phyloP scores from a whole-genome alignment of 2,888 invertebrate genomes.

The Trichopoda pennipes region DNA sequence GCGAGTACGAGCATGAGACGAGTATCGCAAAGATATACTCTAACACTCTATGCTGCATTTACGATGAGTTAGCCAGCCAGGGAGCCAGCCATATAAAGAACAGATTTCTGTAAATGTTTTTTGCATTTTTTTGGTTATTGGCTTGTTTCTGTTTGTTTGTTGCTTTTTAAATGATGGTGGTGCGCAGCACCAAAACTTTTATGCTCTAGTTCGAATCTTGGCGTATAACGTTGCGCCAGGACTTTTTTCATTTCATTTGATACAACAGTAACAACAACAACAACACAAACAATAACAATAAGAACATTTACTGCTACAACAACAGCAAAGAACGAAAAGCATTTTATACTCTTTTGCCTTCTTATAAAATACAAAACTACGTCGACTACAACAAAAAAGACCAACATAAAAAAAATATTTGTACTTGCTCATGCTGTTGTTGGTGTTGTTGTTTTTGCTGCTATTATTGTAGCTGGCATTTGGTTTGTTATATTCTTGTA shows the following conservation, averaged over 20 bases:
- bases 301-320: slow-evolving; percentile 65
- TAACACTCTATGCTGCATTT: slow-evolving; percentile 15
- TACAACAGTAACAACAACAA: slow-evolving; percentile 64
- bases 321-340: slow-evolving; percentile 56
- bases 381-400: slow-evolving; percentile 24
- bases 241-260: slow-evolving; percentile 67
- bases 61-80: slow-evolving; percentile 29
- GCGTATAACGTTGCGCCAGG: slow-evolving; percentile 73
- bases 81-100: slow-evolving; percentile 34
- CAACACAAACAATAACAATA: slow-evolving; percentile 65
- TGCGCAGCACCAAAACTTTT: slow-evolving; percentile 70
- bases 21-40: slow-evolving; percentile 52
- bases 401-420: slow-evolving; percentile 8
- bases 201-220: slow-evolving; percentile 73
- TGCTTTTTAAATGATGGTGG: slow-evolving; percentile 58
- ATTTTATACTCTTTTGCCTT: slow-evolving; percentile 60
- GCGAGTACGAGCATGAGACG: slow-evolving; percentile 36
- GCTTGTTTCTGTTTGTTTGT: slow-evolving; percentile 49
- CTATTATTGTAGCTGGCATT: slow-evolving; percentile 44
- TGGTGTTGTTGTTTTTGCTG: slow-evolving; percentile 14
- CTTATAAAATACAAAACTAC: slow-evolving; percentile 57
- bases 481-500: slow-evolving; percentile 58
- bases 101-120: slow-evolving; percentile 24
- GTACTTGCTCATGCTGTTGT: slow-evolving; percentile 15
- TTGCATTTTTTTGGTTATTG: slow-evolving; percentile 17